These are phyloP conservation scores for Conopomorpha cramerella DNA, from an alignment of 1,140 invertebrate genomes.

Conservation along the genomic window DNA sequence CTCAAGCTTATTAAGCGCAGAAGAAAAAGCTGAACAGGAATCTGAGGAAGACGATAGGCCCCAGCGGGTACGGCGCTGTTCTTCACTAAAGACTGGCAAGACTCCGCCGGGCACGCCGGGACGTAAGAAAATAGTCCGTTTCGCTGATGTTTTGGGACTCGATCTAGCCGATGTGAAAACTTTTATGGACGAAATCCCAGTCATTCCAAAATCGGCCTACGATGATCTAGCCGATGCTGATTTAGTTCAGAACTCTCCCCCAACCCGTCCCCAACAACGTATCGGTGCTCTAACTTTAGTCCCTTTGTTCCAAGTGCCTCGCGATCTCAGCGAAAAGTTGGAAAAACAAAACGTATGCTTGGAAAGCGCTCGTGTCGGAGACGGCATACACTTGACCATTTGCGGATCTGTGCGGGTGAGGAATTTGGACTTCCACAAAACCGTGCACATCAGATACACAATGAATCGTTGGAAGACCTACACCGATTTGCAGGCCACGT, in stretches of 20 bases:
- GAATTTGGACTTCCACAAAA: constrained; percentile 91
- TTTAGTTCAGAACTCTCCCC: constrained; percentile 39
- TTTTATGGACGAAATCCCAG: constrained; percentile 87
- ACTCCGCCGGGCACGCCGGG: constrained; percentile 88
- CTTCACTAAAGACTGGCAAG: constrained; percentile 88
- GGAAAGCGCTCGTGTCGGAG: constrained; percentile 80
- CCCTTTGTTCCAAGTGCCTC: constrained; percentile 84
- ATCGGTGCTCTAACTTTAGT: constrained; percentile 61
- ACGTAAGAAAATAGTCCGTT: constrained; percentile 92
- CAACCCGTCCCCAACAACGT: constrained; percentile 31
- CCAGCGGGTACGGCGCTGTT: constrained; percentile 74
- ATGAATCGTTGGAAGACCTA: constrained; percentile 85
- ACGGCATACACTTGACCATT: constrained; percentile 75
- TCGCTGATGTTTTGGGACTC: constrained; percentile 91
- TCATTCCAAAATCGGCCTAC: constrained; percentile 84
- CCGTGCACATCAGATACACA: constrained; percentile 84
- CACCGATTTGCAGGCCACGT: constrained; percentile 80
- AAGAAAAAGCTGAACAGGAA: constrained; percentile 22
- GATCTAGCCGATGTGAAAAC: constrained; percentile 90
- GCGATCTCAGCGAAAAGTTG: constrained; percentile 74
- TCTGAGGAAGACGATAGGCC: constrained; percentile 54
- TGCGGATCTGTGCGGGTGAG: constrained; percentile 84
- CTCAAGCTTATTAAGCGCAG: constrained; percentile 22
- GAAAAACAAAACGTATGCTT: constrained; percentile 81
- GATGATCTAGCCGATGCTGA: constrained; percentile 69